Base-by-base conservation (phyloP, 2,888 invertebrate species). In the Pyrrhia umbra region DNA sequence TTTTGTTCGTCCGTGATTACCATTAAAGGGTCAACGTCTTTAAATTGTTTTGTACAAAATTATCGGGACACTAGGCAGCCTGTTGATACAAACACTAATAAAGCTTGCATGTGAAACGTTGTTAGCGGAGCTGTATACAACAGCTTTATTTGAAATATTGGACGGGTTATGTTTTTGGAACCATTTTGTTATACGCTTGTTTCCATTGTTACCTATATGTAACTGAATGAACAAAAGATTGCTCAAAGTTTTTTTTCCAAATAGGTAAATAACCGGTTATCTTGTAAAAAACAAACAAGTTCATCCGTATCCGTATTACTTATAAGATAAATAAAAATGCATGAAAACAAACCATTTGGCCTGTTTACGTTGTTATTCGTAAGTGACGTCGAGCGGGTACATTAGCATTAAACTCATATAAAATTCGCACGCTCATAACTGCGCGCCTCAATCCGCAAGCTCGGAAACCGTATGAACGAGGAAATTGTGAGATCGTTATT, bases 391-490 rank as follows among this genome's bases (percentile, higher is more conserved):
- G 42, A 54, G 30, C 46, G 43, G 21, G 40, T 49, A 62, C 30
- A 77, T 72, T 72, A 77, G 66, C 76, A 70, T 78, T 52, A 70
- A 69, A 69, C 40, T 47, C 56, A 51, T 49, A 65, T 71, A 73
- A 75, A 73, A 67, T 76, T 79, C 80, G 54, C 78, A 73, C 73
- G 68, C 52, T 70, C 64, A 52, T 69, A 76, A 68, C 77, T 60
- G 61, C 56, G 59, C 51, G 52, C 65, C 66, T 64, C 69, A 47
- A 71, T 64, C 75, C 52, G 39, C 57, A 62, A 75, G 63, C 80
- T 77, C 70, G 74, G 86, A 88, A 89, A 82, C 87, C 84, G 64
- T 87, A 88, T 78, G 77, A 84, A 75, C 73, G 79, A 83, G 83
- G 87, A 86, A 83, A 67, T 51, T 80, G 85, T 79, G 80, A 79